Percentiles rank a stretch among this genome's conserved stretches.
These are phyloP conservation scores for Achlya flavicornis DNA, from an alignment of 2,888 invertebrate genomes.

Conservation along the genomic window DNA sequence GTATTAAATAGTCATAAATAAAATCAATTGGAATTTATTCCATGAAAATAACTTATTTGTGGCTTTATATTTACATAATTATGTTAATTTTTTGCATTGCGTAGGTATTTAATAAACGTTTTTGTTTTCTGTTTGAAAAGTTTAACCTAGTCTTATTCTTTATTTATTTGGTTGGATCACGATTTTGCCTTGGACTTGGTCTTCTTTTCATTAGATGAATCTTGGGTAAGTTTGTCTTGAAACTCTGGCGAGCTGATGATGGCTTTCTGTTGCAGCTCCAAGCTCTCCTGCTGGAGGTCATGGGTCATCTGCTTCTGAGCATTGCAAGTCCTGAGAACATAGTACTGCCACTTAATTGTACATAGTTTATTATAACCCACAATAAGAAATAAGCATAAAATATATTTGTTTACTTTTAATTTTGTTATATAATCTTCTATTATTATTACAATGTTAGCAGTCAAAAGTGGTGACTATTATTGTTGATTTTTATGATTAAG, in stretches of 20 bases:
- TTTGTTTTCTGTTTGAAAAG: too few relatives aligned
- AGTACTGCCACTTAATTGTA: slow-evolving; percentile 30
- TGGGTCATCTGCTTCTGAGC: slow-evolving; percentile 72
- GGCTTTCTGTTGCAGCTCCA: slow-evolving; percentile 75
- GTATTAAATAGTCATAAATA: background rate
- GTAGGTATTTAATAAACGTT: background rate
- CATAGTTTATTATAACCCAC: slow-evolving; percentile 29
- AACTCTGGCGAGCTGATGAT: slow-evolving; percentile 69
- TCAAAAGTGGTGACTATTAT: slow-evolving; percentile 63
- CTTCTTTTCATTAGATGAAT: slow-evolving; percentile 33
- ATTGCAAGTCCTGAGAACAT: slow-evolving; percentile 65
- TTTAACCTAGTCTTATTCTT: background rate
- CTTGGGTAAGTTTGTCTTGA: slow-evolving; percentile 65
- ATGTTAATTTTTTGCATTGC: background rate
- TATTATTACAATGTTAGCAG: slow-evolving; percentile 64
- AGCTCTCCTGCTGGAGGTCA: slow-evolving; percentile 74
- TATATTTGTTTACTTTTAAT: slow-evolving; percentile 47
- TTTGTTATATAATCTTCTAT: slow-evolving; percentile 46
- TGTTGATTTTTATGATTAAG: slow-evolving; percentile 42
- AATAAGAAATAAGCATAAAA: slow-evolving; percentile 37
- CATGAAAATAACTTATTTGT: background rate
- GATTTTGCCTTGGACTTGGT: slow-evolving; percentile 29
- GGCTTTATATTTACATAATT: slow-evolving; percentile 16
- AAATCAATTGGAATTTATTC: slow-evolving; percentile 1
- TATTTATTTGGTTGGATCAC: slow-evolving; percentile 14